Percentiles rank a stretch among this genome's conserved stretches.
phyloP scores from a whole-genome alignment of 2,113 vertebrate species.

The Sisor rabdophorus region DNA sequence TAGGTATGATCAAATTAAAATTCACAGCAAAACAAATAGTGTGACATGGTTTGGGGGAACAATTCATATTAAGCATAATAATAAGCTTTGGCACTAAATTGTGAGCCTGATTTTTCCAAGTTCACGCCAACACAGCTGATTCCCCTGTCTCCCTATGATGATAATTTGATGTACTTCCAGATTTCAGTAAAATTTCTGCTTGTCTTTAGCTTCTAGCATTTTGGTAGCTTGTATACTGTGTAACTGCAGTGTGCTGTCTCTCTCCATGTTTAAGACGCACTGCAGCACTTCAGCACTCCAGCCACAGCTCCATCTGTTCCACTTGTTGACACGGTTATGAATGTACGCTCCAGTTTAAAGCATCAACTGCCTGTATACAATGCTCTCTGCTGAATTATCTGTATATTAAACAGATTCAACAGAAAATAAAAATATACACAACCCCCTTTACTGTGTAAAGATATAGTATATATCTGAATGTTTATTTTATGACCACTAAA shows the following conservation, averaged over 20 bases:
- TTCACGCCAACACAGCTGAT: background rate
- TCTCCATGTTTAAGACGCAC: conserved; percentile 28
- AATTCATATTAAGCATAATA: background rate
- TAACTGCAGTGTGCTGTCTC: conserved; percentile 32
- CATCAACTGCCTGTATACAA: too few species aligned
- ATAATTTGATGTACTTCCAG: background rate
- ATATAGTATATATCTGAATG: background rate
- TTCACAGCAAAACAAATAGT: background rate
- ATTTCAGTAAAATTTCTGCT: background rate
- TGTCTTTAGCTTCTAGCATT: background rate
- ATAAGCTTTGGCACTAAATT: background rate
- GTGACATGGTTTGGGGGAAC: background rate
- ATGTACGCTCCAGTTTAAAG: background rate
- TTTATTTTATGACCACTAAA: background rate
- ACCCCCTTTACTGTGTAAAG: background rate
- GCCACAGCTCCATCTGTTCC: conserved; percentile 3
- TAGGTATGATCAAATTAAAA: background rate
- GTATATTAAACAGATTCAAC: too few species aligned
- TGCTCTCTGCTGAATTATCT: background rate
- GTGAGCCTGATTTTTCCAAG: background rate
- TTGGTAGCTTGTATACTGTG: conserved; percentile 16
- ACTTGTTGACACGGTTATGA: background rate
- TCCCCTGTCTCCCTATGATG: background rate
- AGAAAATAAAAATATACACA: too few species aligned
- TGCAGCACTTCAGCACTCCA: conserved; percentile 12